Conservation (phyloP, 2,797 vertebrate genomes). For the Spinus pinus region DNA sequence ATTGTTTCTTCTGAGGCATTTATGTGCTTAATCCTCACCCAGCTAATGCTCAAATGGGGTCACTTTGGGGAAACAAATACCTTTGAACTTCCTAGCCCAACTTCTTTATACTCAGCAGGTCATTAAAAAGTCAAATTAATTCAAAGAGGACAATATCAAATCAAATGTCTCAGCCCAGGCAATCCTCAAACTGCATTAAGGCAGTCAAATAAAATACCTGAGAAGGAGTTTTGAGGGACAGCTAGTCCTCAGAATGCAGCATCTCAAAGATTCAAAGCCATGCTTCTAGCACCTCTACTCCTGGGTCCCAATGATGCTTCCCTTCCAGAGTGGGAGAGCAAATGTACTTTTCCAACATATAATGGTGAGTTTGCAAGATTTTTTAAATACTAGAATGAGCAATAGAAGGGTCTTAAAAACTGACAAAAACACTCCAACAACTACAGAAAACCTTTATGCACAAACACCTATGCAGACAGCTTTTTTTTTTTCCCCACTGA, state of each 20-base stretch:
- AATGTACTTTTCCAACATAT: not conserved
- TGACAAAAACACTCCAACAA: not conserved
- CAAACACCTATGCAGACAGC: not conserved
- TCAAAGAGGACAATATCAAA: not conserved
- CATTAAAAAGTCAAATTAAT: not conserved
- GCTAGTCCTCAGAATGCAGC: not conserved
- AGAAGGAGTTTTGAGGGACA: not conserved
- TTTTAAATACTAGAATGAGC: not conserved
- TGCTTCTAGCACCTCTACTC: not conserved
- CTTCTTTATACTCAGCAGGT: not conserved
- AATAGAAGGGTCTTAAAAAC: not conserved
- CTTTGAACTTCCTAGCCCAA: not conserved
- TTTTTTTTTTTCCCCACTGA: not conserved
- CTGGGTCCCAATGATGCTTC: not conserved
- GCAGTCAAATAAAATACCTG: not conserved
- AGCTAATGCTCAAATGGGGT: not conserved
- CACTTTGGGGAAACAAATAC: rapidly evolving
- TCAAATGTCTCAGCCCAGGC: rapidly evolving
- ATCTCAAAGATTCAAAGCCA: not conserved
- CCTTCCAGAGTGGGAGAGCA: not conserved
- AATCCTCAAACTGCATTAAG: not conserved
- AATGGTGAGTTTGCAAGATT: not conserved
- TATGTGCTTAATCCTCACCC: not conserved
- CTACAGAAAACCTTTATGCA: not conserved
- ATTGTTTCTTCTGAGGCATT: not conserved